These are phyloP conservation scores for Corydoras sp. DNA, from an alignment of 2,113 vertebrate species.

Conservation along the genomic window DNA sequence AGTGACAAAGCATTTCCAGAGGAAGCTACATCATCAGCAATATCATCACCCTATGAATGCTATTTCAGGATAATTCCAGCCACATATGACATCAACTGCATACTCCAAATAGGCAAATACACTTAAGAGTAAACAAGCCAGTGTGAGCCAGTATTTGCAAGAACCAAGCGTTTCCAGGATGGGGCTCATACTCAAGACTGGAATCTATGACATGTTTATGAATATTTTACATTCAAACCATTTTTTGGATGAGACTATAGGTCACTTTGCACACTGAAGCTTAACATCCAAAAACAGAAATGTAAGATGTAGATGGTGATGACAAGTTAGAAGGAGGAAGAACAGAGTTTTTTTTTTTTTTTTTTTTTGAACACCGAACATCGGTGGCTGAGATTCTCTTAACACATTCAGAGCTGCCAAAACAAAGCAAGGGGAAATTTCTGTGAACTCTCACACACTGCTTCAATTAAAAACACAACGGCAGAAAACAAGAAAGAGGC, in stretches of 20 bases:
- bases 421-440: slow-evolving; percentile 44
- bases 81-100: slow-evolving; percentile 9
- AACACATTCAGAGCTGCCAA: slow-evolving; percentile 41
- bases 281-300: not conserved
- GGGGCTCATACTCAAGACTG: not conserved
- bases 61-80: slow-evolving; percentile 13
- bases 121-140: slow-evolving; percentile 8
- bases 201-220: not conserved
- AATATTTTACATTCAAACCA: not conserved
- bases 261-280: no score
- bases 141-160: slow-evolving; percentile 12
- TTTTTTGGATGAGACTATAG: no score
- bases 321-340: not conserved
- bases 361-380: not conserved
- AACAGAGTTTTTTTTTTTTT: not conserved
- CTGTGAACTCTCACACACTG: slow-evolving; percentile 38
- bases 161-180: not conserved
- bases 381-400: slow-evolving; percentile 25
- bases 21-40: slow-evolving; percentile 12
- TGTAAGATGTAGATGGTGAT: not conserved
- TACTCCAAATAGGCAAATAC: not conserved
- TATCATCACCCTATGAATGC: slow-evolving; percentile 11
- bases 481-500: slow-evolving; percentile 6
- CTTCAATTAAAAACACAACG: slow-evolving; percentile 37
- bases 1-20: slow-evolving; percentile 28